phyloP scores from a whole-genome alignment of 2,888 invertebrate species.

The Petrolisthes manimaculis region DNA sequence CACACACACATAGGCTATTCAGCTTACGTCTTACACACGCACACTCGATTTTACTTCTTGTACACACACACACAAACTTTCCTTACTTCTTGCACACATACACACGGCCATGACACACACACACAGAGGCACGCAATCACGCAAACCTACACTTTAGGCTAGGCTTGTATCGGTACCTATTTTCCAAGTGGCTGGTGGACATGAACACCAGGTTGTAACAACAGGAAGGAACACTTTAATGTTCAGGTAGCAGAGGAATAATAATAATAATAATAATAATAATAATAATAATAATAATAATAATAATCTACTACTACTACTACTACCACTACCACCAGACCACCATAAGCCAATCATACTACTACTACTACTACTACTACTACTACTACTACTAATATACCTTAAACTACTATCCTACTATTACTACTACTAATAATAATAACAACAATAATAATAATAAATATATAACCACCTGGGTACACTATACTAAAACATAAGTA shows the following conservation, averaged over 20 bases:
- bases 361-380: background rate
- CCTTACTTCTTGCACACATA: no score
- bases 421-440: background rate
- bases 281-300: background rate
- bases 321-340: background rate
- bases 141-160: no score
- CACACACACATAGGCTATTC: no score
- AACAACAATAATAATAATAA: background rate
- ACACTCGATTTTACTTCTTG: no score
- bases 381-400: background rate
- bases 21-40: no score
- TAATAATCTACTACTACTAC: background rate
- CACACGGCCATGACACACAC: no score
- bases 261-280: background rate
- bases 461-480: background rate
- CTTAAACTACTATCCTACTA: background rate
- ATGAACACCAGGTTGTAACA: no score
- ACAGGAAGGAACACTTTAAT: no score
- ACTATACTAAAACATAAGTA: background rate
- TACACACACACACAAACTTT: no score
- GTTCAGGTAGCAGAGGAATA: background rate
- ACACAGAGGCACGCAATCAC: no score
- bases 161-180: no score
- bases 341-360: background rate
- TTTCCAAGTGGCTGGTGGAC: no score